Evolutionary conservation across 1,140 invertebrate genomes (phyloP).

Genomic region (Megalopta genalis): DNA sequence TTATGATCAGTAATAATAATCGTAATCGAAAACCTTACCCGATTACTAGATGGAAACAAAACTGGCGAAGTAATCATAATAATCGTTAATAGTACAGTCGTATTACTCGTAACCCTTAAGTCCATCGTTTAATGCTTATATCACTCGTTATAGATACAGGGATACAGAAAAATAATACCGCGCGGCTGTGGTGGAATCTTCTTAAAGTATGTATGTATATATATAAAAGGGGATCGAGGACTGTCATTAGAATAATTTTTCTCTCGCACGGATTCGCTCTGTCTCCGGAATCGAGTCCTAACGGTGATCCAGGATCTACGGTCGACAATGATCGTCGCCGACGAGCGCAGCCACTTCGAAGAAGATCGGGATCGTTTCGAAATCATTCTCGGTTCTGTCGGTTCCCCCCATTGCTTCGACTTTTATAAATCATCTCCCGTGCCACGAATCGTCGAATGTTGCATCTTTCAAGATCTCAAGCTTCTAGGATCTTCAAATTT

Average conservation of each 20-base stretch:
- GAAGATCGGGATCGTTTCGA: no score
- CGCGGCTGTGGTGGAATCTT: conserved; percentile 75
- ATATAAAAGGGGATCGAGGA: conserved; percentile 61
- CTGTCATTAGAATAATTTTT: conserved; percentile 53
- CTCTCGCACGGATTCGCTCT: conserved; percentile 43
- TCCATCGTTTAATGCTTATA: conserved; percentile 68
- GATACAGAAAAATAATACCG: conserved; percentile 79
- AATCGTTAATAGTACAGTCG: conserved; percentile 57
- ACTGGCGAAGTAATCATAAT: conserved; percentile 63
- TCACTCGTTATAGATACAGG: conserved; percentile 76
- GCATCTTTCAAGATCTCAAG: no score
- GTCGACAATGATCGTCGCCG: background rate
- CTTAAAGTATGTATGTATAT: conserved; percentile 60
- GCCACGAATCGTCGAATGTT: no score
- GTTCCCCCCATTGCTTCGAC: no score
- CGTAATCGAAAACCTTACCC: conserved; percentile 72
- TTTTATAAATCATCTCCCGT: no score
- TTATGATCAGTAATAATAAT: conserved; percentile 77
- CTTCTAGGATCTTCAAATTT: no score
- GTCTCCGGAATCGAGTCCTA: conserved; percentile 17
- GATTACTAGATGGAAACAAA: conserved; percentile 72
- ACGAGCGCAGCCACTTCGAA: background rate
- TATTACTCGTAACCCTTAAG: conserved; percentile 67
- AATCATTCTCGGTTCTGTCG: no score
- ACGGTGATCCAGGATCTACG: conserved; percentile 11